phyloP scores from a whole-genome alignment of 2,888 invertebrate species.

The Heliconius hortense region DNA sequence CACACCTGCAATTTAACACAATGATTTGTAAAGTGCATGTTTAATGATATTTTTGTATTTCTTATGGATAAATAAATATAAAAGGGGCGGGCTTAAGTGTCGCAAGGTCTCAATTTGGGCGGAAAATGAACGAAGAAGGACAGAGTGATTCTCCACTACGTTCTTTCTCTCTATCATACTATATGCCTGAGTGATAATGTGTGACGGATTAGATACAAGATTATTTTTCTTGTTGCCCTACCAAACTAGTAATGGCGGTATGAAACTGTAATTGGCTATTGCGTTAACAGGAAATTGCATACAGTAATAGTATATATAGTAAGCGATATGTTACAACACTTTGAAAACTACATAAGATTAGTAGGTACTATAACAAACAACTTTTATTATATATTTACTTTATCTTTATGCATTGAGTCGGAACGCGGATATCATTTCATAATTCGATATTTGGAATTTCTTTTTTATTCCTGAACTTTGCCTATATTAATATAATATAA shows the following conservation, averaged over 20 bases:
- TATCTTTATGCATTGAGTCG: background rate
- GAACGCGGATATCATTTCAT: background rate
- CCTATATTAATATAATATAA: background rate
- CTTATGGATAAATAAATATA: background rate
- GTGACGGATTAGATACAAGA: too few species aligned
- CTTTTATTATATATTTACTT: background rate
- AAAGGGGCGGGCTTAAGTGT: background rate
- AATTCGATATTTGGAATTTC: background rate
- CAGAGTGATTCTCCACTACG: background rate
- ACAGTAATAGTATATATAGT: background rate
- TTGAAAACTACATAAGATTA: background rate
- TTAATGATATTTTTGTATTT: too few species aligned
- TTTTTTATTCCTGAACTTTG: background rate
- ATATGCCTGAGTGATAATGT: too few species aligned
- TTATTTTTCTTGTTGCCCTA: too few species aligned
- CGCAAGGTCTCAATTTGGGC: background rate
- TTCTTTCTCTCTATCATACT: background rate
- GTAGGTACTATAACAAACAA: background rate
- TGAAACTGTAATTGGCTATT: conserved; percentile 2
- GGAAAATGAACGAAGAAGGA: background rate
- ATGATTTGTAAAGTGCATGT: too few species aligned
- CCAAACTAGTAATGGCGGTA: background rate
- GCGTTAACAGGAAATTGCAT: conserved; percentile 14
- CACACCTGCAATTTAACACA: too few species aligned
- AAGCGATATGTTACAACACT: background rate